Evolutionary conservation across 2,113 vertebrate species (phyloP).

Genomic region (Datnioides undecimradiatus): DNA sequence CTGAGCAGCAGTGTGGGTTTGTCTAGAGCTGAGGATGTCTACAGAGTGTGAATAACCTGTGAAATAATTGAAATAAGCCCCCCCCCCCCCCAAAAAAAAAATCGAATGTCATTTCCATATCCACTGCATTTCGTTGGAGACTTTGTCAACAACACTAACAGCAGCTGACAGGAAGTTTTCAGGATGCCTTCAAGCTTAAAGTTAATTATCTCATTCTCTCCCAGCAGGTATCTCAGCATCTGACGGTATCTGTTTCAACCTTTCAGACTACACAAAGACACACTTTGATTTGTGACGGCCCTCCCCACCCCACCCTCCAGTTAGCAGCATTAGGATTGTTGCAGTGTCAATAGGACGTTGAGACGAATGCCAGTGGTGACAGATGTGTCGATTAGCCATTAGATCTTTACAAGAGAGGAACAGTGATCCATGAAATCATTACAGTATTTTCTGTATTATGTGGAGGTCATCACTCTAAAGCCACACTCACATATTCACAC

Average conservation of each 20-base stretch:
- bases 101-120: conserved; percentile 13
- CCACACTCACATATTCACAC: neutral
- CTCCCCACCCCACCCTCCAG: neutral
- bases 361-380: neutral
- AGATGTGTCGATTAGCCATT: conserved; percentile 12
- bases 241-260: conserved; percentile 28
- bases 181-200: conserved; percentile 37
- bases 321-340: conserved; percentile 21
- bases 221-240: conserved; percentile 4
- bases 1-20: neutral
- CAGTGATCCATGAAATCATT: conserved; percentile 26
- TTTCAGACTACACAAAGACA: conserved; percentile 34
- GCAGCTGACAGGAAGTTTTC: conserved; percentile 41
- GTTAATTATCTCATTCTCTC: conserved; percentile 52
- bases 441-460: neutral
- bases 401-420: conserved; percentile 15
- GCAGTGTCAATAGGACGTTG: conserved; percentile 6
- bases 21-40: neutral
- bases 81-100: neutral
- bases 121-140: neutral
- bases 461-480: neutral
- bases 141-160: conserved; percentile 13
- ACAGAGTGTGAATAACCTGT: neutral
- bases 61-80: neutral
- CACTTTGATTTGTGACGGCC: conserved; percentile 2